These are phyloP conservation scores for Chionis minor DNA, from an alignment of 2,113 vertebrate genomes.

Conservation along the genomic window DNA sequence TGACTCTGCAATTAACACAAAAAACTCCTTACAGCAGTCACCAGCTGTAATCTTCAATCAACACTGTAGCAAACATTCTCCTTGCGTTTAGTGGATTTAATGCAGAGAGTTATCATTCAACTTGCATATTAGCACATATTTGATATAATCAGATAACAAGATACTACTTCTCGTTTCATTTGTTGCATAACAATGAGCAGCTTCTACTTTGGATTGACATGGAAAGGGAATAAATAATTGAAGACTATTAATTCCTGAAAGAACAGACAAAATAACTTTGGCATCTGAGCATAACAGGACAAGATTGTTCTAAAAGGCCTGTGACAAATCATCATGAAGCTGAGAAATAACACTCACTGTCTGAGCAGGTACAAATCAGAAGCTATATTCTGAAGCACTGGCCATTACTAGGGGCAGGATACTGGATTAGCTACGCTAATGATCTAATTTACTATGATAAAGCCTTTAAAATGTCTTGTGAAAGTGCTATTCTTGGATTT, in stretches of 20 bases:
- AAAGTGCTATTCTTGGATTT: neutral
- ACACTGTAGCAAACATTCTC: neutral
- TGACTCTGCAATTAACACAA: neutral
- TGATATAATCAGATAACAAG: conserved; percentile 47
- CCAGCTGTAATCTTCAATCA: conserved; percentile 11
- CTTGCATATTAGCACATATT: conserved; percentile 33
- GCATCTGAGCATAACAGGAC: neutral
- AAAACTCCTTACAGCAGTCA: neutral
- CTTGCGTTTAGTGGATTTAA: conserved; percentile 2
- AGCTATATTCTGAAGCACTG: neutral
- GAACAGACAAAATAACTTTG: neutral
- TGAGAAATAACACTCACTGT: neutral
- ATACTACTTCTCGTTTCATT: conserved; percentile 40
- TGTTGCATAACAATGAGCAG: conserved; percentile 23
- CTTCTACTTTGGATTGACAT: conserved; percentile 27
- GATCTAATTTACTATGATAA: neutral
- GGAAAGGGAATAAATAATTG: neutral
- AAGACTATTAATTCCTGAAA: conserved; percentile 6
- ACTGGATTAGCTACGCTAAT: neutral
- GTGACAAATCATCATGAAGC: neutral
- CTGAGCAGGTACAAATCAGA: neutral
- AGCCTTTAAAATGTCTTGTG: neutral
- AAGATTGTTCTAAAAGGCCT: neutral
- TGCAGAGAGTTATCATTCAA: conserved; percentile 19
- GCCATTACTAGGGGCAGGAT: neutral